Base-by-base conservation (phyloP, 2,797 vertebrate genomes). In the Alauda arvensis region DNA sequence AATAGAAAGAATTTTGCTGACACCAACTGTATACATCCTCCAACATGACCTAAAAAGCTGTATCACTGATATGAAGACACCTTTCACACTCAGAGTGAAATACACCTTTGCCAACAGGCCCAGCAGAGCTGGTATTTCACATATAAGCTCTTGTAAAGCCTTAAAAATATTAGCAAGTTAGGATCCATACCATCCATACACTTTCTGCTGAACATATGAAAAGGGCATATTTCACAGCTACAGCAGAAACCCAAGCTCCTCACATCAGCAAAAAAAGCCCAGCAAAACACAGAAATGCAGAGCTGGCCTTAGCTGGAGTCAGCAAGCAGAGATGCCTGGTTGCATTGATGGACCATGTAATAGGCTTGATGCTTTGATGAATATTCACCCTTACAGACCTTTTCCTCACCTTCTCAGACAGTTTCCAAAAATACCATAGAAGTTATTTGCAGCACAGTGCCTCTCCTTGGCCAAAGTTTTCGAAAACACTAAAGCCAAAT, bases 171-270 rank as follows among this genome's bases (percentile, higher is more conserved):
- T 29, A 86, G 25, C 23, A 25, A 85, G 51, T 49, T 72, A 25
- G 18, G 45, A 85, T 83, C 74, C 63, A 46, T 13, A 39, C 0
- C 0, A 85, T 61, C 40, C 59, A 65, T 5, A 63, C 29, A 21
- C 42, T 83, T 91, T 90, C 79, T 88, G 85, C 83, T 91, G 82
- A 90, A 90, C 34, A 43, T 70, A 88, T 28, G 67, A 84, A 90
- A 93, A 90, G 39, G 15, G 18, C 3, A 2, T 60, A 85, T 92
- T 93, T 90, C 85, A 90, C 85, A 69, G 48, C 66, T 78, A 49
- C 56, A 91, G 89, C 74, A 91, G 90, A 92, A 95, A 91, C 10
- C 11, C 52, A 78, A 80, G 66, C 67, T 88, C 72, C 59, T 78
- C 66, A 49, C 79, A 72, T 78, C 85, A 91, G 90, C 92, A 92